Evolutionary conservation across 2,113 vertebrate species (phyloP), one percentile per base, ranked within the genome.

Genomic region (Pristiophorus japonicus): DNA sequence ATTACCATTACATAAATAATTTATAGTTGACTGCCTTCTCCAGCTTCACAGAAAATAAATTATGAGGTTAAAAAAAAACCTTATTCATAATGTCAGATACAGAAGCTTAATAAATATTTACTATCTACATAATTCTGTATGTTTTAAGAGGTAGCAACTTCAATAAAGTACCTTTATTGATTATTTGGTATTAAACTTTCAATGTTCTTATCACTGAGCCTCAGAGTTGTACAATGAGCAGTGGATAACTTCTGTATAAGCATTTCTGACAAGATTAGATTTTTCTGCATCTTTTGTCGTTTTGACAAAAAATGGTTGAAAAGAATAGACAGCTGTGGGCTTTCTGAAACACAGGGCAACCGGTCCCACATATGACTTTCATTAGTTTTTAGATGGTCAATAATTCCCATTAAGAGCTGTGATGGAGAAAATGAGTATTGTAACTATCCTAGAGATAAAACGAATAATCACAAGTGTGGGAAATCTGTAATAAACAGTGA

Each of bases 1-100:
- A 70, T 51, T 45, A 27, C 63, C 38, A 67, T 94, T 94, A 73
- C 42, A 70, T 94, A 34, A 94, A 94, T 94, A 94, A 94, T 94
- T 94, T 70, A 73, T 24, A 70, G 65, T 30, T 47, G 20, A 94
- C 65, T 94, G 42, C 42, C 93, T 70, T 73, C 14, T 16, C 38
- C 65, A 70, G 42, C 92, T 70, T 67, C 16, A 94, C 66, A 73
- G 66, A 94, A 94, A 94, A 94, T 70, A 42, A 70, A 94, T 94
- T 47, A 27, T 6, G 11, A 94, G 1, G 62, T 65, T 90, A 94
- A 70, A 24, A 70, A 70, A n/a, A 51, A 94, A 10, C 8, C 59
- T 88, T 42, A 51, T 47, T 51, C 93, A 94, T 5, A 51, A 51
- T 34, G 3, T 67, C 66, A 94, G 65, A 7, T 70, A 16, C 12